Evolutionary conservation across 2,113 vertebrate genomes (phyloP), one percentile per base, ranked within the genome.

Genomic region (Anarrhichthys ocellatus): DNA sequence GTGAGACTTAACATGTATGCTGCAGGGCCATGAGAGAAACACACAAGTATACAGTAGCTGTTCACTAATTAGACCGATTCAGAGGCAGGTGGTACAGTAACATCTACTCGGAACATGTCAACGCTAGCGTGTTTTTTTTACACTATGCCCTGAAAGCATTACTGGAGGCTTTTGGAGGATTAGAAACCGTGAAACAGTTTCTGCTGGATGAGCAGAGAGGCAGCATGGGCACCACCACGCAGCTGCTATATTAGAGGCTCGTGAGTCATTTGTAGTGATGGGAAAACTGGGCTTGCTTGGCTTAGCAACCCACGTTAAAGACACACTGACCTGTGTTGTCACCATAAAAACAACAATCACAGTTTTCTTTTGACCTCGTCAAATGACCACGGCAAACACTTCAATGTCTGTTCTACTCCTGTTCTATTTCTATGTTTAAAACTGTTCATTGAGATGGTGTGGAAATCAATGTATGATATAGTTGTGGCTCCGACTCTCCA

Each of bases 151-250:
- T 80, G 50, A 80, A 82, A 90, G 42, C 64, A 66, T 80, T 81
- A 76, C 74, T 54, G 29, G 29, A 73, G 77, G 81, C 73, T 88
- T 87, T 82, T 66, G 58, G 74, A 68, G 71, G 84, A 80, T 81
- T 72, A 84, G 42, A 76, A 82, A 68, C 76, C 20, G n/a, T 87
- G 78, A 78, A 87, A 84, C 79, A 48, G n/a, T 71, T 87, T 83
- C 64, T 79, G 72, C 83, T 81, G 42, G 38, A 24, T 54, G 61
- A 86, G 85, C 87, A 84, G 63, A 69, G 84, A 81, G 50, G 82
- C 78, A 70, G 70, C 63, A 58, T 3, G 22, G 38, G 75, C 75
- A 27, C 18, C 42, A 74, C 24, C 59, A 22, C 78, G 59, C 80
- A 85, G 74, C 76, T 84, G 75, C 79, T 83, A 0, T 27, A 17